Conservation (phyloP, 2,888 invertebrate genomes). For the Diloba caeruleocephala region DNA sequence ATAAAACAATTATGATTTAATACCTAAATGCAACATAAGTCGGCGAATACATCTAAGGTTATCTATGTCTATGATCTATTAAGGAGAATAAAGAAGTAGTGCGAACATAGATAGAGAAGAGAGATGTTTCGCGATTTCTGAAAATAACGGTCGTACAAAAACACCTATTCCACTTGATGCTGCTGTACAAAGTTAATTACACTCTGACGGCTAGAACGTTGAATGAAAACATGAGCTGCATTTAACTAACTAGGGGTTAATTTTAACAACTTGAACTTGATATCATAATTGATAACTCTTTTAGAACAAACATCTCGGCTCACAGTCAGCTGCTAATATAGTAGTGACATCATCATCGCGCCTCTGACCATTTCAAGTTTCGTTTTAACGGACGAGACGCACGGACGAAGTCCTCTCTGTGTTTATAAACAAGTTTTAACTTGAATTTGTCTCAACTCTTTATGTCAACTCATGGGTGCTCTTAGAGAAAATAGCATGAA, state of each 20-base stretch:
- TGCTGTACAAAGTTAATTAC: too few relatives aligned
- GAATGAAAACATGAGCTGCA: constrained; percentile 4
- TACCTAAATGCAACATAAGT: too few relatives aligned
- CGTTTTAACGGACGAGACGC: constrained; percentile 44
- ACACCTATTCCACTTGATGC: too few relatives aligned
- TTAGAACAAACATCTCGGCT: constrained; percentile 44
- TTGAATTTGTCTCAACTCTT: constrained; percentile 13
- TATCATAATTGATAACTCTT: constrained; percentile 65
- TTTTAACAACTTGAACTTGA: constrained; percentile 54
- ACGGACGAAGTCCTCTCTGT: constrained; percentile 8
- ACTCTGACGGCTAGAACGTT: not conserved
- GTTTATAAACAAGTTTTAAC: constrained; percentile 25
- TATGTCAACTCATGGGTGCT: constrained; percentile 51
- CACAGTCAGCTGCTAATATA: constrained; percentile 61
- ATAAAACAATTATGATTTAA: too few relatives aligned
- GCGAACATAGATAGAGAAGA: too few relatives aligned
- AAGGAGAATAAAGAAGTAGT: too few relatives aligned
- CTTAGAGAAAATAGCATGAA: constrained; percentile 62
- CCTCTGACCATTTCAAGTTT: constrained; percentile 48
- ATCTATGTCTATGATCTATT: too few relatives aligned
- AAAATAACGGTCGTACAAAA: too few relatives aligned
- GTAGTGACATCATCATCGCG: constrained; percentile 67
- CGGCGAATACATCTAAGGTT: too few relatives aligned
- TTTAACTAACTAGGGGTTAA: constrained; percentile 28
- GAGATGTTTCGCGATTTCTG: too few relatives aligned